phyloP scores from a whole-genome alignment of 2,888 invertebrate genomes.

The Invenusta paracnida region DNA sequence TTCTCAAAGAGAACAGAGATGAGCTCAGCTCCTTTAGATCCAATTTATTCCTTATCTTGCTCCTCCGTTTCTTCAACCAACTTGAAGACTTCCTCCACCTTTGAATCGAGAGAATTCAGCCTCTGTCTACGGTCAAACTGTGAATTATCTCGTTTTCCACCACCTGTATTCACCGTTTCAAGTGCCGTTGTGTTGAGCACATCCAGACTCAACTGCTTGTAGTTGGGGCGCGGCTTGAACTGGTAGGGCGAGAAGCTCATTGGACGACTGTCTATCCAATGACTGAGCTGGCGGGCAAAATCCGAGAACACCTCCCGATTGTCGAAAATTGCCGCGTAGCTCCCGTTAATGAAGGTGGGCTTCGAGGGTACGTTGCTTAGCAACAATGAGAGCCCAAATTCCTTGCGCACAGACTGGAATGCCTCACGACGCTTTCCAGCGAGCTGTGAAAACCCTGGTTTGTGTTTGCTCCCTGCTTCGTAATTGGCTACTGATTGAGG shows the following conservation, averaged over 20 bases:
- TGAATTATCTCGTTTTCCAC: no score
- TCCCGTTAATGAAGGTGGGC: constrained; percentile 74
- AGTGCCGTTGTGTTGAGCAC: not conserved
- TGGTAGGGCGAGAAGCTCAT: constrained; percentile 19
- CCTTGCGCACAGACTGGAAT: constrained; percentile 47
- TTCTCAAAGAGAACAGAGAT: no score
- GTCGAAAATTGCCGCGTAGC: constrained; percentile 59
- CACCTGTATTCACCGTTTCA: no score
- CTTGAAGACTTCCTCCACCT: not conserved
- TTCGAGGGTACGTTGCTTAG: constrained; percentile 91
- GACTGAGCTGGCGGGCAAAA: not conserved
- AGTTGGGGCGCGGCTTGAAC: not conserved
- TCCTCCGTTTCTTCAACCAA: not conserved
- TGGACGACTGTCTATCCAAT: constrained; percentile 13
- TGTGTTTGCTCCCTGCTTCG: constrained; percentile 41
- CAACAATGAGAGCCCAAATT: constrained; percentile 85
- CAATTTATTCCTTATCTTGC: no score
- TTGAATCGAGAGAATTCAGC: constrained; percentile 9
- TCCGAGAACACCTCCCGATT: constrained; percentile 39
- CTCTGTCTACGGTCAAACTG: not conserved
- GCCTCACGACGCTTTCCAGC: not conserved
- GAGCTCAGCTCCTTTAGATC: no score
- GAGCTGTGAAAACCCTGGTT: not conserved
- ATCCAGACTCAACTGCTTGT: constrained; percentile 1
- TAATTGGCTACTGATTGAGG: constrained; percentile 10